Evolutionary conservation across 2,888 invertebrate genomes (phyloP), one percentile per base, ranked within the genome.

Genomic region (Lasioglossum lativentre): DNA sequence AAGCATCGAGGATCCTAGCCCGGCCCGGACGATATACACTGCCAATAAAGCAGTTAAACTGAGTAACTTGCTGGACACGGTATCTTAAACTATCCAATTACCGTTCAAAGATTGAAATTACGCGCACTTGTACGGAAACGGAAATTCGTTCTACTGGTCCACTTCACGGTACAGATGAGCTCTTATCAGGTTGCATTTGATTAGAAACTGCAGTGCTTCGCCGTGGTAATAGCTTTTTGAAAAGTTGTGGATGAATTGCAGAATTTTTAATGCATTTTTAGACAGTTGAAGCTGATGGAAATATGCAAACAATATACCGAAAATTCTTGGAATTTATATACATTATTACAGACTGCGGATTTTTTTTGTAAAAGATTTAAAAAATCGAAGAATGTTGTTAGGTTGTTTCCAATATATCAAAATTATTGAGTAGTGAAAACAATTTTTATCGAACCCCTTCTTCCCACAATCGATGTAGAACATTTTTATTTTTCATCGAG

Each of bases 41-140:
- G 75, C 68, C 82, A 80, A 87, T 87, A 80, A 82, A 87, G 78
- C 78, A 79, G 82, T 86, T 86, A 75, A 78, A 80, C 80, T 80
- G 80, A 86, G 83, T 80, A 80, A 86, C 83, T 86, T 80, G 83
- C 79, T 76, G 86, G 59, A 45, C 75, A 74, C 56, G 80, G 83
- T 73, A 74, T 78, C 83, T 78, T 77, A 83, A 86, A 82, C 87
- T 80, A 82, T 82, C 86, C 86, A 87, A 87, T 87, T 87, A 87
- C 82, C 40, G 66, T 74, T 79, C 82, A 73, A 87, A 86, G 83
- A 82, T 86, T 83, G 83, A 80, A 86, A 87, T 87, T 87, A 80
- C 86, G 80, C 75, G 83, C 75, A 72, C 83, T 78, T 82, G 77
- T 79, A 80, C 80, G 85, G 81, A 86, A 80, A 82, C 78, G 86